Conservation (phyloP, 1,140 invertebrate genomes). For the Idris sp. region DNA sequence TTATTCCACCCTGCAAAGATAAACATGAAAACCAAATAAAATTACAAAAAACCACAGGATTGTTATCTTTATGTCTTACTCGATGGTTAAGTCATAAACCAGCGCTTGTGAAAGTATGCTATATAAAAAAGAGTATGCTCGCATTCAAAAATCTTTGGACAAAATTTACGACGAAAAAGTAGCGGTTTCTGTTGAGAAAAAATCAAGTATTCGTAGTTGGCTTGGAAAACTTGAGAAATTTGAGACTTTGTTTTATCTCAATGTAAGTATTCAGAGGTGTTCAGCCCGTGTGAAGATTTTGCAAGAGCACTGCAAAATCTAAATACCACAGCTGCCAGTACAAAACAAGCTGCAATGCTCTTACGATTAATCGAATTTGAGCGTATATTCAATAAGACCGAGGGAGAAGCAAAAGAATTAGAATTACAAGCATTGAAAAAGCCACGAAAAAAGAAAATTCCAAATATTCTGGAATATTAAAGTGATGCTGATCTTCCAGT, state of each 20-base stretch:
- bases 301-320: conserved; percentile 4
- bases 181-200: conserved; percentile 14
- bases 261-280: conserved; percentile 18
- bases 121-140: conserved; percentile 17
- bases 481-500: conserved; percentile 1
- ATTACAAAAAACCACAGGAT: conserved; percentile 1
- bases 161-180: conserved; percentile 11
- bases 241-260: conserved; percentile 11
- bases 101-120: conserved; percentile 1
- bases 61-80: conserved; percentile 15
- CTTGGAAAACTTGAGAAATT: conserved; percentile 9
- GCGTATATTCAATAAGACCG: neutral
- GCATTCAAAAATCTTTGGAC: conserved; percentile 4
- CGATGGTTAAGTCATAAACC: conserved; percentile 20
- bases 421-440: neutral
- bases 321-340: conserved; percentile 6
- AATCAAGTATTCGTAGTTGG: conserved; percentile 7
- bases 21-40: neutral
- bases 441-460: conserved; percentile 11
- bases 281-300: conserved; percentile 14
- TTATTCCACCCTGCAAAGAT: conserved; percentile 15
- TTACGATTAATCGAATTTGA: conserved; percentile 2
- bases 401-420: neutral
- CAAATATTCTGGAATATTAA: conserved; percentile 6
- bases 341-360: conserved; percentile 5